Conservation (phyloP, 2,113 vertebrate genomes). For the Hippocampus guttulatus region DNA sequence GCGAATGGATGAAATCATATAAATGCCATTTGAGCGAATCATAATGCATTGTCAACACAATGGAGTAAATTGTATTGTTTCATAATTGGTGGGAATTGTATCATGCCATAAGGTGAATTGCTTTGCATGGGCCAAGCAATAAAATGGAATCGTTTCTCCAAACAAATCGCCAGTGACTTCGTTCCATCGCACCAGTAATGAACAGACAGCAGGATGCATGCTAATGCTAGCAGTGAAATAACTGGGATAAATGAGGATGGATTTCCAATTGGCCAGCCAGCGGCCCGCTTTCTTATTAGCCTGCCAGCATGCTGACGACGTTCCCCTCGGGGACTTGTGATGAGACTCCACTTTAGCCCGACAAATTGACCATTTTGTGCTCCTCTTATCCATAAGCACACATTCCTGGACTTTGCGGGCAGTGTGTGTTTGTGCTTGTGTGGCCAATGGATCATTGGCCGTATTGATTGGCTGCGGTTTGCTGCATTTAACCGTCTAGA, state of each 20-base stretch:
- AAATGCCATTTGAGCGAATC: too few relatives aligned
- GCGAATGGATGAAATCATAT: too few relatives aligned
- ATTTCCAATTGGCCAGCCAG: conserved; percentile 50
- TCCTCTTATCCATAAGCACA: conserved; percentile 36
- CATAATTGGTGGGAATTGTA: neutral
- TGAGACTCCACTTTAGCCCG: conserved; percentile 47
- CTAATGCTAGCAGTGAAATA: conserved; percentile 55
- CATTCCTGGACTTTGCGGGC: neutral
- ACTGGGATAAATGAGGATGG: conserved; percentile 46
- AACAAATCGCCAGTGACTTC: neutral
- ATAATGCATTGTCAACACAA: too few relatives aligned
- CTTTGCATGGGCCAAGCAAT: neutral
- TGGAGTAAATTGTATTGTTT: neutral
- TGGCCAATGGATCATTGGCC: conserved; percentile 29
- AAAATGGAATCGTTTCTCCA: neutral
- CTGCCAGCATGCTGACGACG: conserved; percentile 40
- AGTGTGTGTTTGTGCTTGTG: conserved; percentile 11
- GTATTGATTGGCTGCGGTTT: conserved; percentile 43
- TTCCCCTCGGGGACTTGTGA: conserved; percentile 36
- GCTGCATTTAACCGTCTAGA: conserved; percentile 30
- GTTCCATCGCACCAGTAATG: conserved; percentile 7
- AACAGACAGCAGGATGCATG: conserved; percentile 18
- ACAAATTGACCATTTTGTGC: conserved; percentile 48
- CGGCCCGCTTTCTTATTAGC: conserved; percentile 19
- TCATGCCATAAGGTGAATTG: neutral